Conservation (phyloP, 2,797 vertebrate genomes). For the Lepidocolaptes lacrymiger region DNA sequence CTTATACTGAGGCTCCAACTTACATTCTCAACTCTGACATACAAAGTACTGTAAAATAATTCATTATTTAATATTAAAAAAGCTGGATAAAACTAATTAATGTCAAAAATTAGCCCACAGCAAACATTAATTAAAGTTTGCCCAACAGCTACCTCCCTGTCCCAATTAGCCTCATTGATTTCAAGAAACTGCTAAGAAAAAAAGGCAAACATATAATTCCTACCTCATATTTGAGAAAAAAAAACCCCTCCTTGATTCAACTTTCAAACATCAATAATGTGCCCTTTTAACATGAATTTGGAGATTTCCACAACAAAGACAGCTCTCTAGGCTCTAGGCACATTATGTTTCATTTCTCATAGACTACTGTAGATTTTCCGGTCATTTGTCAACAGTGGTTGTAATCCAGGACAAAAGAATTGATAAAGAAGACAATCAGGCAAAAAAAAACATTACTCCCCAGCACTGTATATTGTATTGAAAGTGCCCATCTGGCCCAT, state of each 20-base stretch:
- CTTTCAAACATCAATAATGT: neutral
- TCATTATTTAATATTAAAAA: conserved; percentile 4
- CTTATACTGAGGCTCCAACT: neutral
- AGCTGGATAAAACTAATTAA: conserved; percentile 39
- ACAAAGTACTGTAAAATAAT: neutral
- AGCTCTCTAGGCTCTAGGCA: neutral
- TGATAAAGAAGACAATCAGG: neutral
- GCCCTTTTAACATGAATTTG: neutral
- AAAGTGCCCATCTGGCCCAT: neutral
- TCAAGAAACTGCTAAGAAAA: conserved; percentile 2
- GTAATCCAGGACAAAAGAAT: neutral
- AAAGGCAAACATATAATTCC: neutral
- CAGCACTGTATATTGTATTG: neutral
- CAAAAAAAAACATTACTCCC: neutral
- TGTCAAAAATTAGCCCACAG: conserved; percentile 34
- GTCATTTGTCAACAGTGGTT: neutral
- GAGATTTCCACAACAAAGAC: neutral
- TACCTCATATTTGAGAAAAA: neutral
- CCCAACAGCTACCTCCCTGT: conserved; percentile 13
- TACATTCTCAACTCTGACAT: neutral
- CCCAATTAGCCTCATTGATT: conserved; percentile 6
- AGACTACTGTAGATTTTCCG: neutral
- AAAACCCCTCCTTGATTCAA: neutral
- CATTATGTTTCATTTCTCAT: neutral
- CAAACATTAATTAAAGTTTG: conserved; percentile 32